Percentiles rank a stretch among this genome's conserved stretches.
phyloP scores from a whole-genome alignment of 2,888 invertebrate species.

The Leistus spinibarbis region DNA sequence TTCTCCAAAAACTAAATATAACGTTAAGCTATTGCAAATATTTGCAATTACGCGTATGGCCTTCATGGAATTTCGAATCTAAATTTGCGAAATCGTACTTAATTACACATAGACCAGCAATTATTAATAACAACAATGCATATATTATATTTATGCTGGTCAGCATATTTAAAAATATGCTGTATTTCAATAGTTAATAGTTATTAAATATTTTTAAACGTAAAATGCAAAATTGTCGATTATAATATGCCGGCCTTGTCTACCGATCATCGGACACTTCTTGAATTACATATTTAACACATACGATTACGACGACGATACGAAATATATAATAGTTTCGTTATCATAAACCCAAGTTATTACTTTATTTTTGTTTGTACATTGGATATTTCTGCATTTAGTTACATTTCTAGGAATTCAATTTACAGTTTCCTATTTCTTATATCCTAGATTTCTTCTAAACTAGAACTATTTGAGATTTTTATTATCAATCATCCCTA shows the following conservation, averaged over 20 bases:
- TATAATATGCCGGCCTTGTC: background rate
- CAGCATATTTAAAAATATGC: background rate
- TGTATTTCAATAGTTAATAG: background rate
- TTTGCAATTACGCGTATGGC: background rate
- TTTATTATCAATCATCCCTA: no score
- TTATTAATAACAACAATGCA: background rate
- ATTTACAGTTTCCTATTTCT: no score
- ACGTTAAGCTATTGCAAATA: background rate
- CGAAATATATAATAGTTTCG: no score
- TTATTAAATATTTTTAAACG: background rate
- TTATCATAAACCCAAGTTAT: no score
- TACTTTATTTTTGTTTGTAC: no score
- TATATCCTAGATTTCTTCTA: no score
- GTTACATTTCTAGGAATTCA: no score
- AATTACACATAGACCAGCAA: background rate
- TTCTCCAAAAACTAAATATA: background rate
- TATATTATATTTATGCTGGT: background rate
- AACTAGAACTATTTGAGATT: no score
- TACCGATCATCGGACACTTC: background rate
- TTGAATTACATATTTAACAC: background rate
- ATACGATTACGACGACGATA: no score
- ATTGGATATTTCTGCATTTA: no score
- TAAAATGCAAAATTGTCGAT: background rate
- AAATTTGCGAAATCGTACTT: background rate
- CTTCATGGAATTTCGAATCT: background rate